Evolutionary conservation across 1,140 invertebrate genomes (phyloP), one percentile per base, ranked within the genome.

Genomic region (Cherax destructor): DNA sequence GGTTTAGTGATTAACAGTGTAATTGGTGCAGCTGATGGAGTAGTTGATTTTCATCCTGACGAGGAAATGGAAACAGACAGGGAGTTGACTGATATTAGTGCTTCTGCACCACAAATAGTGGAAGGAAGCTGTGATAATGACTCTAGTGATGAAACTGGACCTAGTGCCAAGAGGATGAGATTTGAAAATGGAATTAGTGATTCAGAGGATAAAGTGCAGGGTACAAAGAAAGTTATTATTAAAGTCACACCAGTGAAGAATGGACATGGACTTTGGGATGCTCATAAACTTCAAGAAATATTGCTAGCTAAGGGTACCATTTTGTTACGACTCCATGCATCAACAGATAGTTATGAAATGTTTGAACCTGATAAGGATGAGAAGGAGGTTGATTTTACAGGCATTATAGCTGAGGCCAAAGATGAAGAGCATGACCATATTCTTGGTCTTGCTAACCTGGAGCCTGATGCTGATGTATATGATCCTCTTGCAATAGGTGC

Each of bases 1-100:
- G 92, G 92, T 24, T 61, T 92, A 21, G 92, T 92, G 11, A 92
- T 92, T n/a, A 92, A 92, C 80, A 92, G 88, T 83, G 92, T 92
- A 24, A 88, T 92, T 49, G 92, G 92, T 52, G 92, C 92, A 21
- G 88, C 89, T 61, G 92, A 91, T 59, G 92, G 89, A 5, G 88
- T 87, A 16, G 92, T 78, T 5, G 92, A 92, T 41, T 90, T 91
- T 52, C 89, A 72, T 13, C 88, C 88, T 61, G 92, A 92, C 16
- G 86, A 92, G 10, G 88, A 92, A 50, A 86, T 88, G 61, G 86
- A 90, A 83, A 76, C 92, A 9, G 92, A 91, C 50, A 56, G 78
- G 9, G 76, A 92, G 47, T 52, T 92, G 49, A 87, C 69, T 76
- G 92, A 92, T 65, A 92, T 92, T 59, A 92, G 92, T 65, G 69